Evolutionary conservation across 2,113 vertebrate species (phyloP), one percentile per base, ranked within the genome.

Genomic region (Arenaria interpres): DNA sequence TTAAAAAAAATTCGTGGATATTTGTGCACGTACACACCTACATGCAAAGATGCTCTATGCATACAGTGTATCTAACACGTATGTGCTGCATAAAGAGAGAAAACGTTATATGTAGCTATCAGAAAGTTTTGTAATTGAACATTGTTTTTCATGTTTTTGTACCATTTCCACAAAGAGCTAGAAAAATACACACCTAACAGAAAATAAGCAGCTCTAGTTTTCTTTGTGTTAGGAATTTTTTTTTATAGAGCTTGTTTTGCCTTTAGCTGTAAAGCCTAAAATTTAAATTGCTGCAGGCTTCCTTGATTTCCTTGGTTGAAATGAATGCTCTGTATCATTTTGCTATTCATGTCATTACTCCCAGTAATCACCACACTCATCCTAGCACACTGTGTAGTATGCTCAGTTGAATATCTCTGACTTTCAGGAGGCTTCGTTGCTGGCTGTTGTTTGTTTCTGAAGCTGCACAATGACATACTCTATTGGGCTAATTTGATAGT

Each of bases 321-420:
- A 95, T 95, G 93, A 96, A 94, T 45, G 78, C 93, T 94, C 62
- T 83, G 78, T 96, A 91, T 96, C 89, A 12, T 96, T 96, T 96
- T 95, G 88, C 85, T 95, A 87, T 96, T 96, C 92, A 95, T 95
- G 89, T 94, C 91, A 95, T 94, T 97, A 96, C 95, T 96, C 91
- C 53, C 77, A 54, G 14, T 95, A 97, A 97, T 97, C 96, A 54
- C 84, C 54, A 45, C 87, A 35, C 92, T 96, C 89, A 80, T 72
- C 93, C 96, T 87, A 85, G 93, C 93, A 54, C 81, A 48, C 88
- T 88, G 66, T 85, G 71, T 43, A 85, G 62, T 77, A 79, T 94
- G 90, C 96, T 94, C 74, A 94, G 82, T 33, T 94, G 96, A 96
- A 75, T 96, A 95, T 96, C 92, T 95, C 94, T 81, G 82, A 91